Conservation (phyloP, 2,888 invertebrate species). For the Lagria hirta region DNA sequence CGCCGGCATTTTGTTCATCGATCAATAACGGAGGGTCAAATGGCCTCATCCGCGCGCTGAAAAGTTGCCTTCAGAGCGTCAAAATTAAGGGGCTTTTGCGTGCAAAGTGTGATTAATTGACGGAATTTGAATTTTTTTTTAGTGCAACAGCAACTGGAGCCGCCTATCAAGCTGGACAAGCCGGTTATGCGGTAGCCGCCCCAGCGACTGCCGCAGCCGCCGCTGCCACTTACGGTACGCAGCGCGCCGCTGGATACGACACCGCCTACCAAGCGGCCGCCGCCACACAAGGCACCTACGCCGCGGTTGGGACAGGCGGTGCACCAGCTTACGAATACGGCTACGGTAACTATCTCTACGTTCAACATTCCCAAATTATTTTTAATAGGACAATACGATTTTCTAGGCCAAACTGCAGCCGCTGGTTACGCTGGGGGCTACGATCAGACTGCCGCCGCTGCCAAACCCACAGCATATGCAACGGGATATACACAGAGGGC, state of each 20-base stretch:
- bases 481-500: constrained; percentile 68
- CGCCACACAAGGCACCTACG: constrained; percentile 72
- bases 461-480: constrained; percentile 72
- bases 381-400: not conserved
- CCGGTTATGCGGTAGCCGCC: constrained; percentile 81
- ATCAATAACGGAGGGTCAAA: constrained; percentile 47
- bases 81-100: no score
- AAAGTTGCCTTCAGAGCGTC: no score
- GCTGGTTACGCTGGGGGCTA: constrained; percentile 67
- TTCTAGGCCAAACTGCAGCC: constrained; percentile 63
- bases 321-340: constrained; percentile 70
- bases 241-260: constrained; percentile 79
- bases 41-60: no score
- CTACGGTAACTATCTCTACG: constrained; percentile 57
- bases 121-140: no score
- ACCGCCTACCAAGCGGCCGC: constrained; percentile 82
- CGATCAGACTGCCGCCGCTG: constrained; percentile 61
- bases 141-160: constrained; percentile 73
- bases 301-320: constrained; percentile 56
- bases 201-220: constrained; percentile 81
- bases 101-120: no score
- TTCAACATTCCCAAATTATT: not conserved
- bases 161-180: constrained; percentile 80
- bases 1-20: constrained; percentile 53
- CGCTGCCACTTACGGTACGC: constrained; percentile 81